phyloP scores from a whole-genome alignment of 2,888 invertebrate genomes.

The Charanyca ferruginea region DNA sequence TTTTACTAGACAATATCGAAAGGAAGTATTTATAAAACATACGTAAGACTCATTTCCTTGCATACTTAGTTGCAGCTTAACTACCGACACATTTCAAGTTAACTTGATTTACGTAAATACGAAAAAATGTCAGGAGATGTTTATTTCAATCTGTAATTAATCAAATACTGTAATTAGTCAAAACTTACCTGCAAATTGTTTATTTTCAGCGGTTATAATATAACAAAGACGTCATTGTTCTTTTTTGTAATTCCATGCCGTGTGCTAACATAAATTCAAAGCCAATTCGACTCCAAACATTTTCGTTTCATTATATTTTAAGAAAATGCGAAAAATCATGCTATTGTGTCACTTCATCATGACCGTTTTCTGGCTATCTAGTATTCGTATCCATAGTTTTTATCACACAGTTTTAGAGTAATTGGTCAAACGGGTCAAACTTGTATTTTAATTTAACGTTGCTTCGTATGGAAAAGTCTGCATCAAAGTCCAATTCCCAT shows the following conservation, averaged over 20 bases:
- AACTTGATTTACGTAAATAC: not conserved
- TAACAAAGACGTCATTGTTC: not conserved
- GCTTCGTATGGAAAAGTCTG: not conserved
- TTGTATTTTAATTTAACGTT: not conserved
- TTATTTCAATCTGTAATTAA: not conserved
- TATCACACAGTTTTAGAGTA: not conserved
- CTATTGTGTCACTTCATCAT: not conserved
- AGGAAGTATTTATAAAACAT: not conserved
- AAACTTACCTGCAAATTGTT: not conserved
- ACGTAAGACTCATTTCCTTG: not conserved
- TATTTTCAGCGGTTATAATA: not conserved
- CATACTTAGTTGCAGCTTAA: not conserved
- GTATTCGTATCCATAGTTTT: not conserved
- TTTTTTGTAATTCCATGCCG: not conserved
- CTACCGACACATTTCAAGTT: not conserved
- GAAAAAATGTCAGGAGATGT: not conserved
- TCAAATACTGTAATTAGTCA: too few relatives aligned
- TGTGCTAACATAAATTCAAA: conserved; percentile 8
- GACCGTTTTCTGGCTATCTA: not conserved
- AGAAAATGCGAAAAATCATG: not conserved
- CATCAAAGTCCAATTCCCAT: conserved; percentile 13
- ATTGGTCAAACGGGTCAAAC: conserved; percentile 1
- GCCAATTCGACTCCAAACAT: not conserved
- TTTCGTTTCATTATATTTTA: not conserved
- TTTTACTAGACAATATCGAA: conserved; percentile 4